These are phyloP conservation scores for Rhabdomys pumilio DNA, from an alignment of 2,797 vertebrate species.

Conservation along the genomic window DNA sequence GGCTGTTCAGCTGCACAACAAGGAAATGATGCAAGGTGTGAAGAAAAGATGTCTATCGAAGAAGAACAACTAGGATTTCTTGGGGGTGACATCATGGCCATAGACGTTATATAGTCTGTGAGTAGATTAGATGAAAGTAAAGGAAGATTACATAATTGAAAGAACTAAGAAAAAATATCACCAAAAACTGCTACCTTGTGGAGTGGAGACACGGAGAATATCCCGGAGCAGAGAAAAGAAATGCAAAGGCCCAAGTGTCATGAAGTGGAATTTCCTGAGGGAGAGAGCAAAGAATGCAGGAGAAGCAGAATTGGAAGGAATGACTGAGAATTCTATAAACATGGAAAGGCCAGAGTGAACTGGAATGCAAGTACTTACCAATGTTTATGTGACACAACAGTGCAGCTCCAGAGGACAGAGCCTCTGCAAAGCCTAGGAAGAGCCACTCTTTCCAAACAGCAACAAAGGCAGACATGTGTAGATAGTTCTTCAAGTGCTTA, in stretches of 20 bases:
- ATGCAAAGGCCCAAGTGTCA: rapidly evolving
- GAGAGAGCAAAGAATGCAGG: not conserved
- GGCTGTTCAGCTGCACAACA: not conserved
- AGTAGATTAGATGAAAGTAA: not conserved
- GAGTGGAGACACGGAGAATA: not conserved
- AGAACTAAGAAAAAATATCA: not conserved
- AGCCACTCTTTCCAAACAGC: not conserved
- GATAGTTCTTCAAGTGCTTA: not conserved
- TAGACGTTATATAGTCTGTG: not conserved
- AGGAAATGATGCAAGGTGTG: not conserved
- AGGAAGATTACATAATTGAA: not conserved
- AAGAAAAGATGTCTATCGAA: not conserved
- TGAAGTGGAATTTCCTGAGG: not conserved
- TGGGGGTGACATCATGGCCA: not conserved
- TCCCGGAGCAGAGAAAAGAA: not conserved
- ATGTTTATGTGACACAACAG: rapidly evolving
- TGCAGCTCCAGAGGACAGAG: not conserved
- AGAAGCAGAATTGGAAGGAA: not conserved
- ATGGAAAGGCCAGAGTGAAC: too few species aligned
- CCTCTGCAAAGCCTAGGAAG: not conserved
- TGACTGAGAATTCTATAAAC: not conserved
- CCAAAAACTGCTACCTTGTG: not conserved
- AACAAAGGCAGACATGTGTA: not conserved
- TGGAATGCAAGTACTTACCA: not conserved
- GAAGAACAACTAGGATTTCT: not conserved